phyloP scores from a whole-genome alignment of 1,140 invertebrate genomes.

The Apocrypta bakeri region DNA sequence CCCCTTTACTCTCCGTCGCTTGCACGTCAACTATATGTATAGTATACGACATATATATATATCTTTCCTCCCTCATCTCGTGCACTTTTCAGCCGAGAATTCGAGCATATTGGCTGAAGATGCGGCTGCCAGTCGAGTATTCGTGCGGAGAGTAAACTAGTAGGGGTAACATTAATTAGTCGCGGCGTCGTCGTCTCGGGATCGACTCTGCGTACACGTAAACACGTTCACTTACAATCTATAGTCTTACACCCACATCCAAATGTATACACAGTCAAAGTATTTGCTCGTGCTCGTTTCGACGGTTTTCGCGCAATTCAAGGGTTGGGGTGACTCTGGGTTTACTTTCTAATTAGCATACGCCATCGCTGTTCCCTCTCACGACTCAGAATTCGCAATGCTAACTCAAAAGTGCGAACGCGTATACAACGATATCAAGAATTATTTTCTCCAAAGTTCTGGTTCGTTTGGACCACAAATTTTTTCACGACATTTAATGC shows the following conservation, averaged over 20 bases:
- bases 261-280: neutral
- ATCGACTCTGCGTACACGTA: neutral
- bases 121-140: neutral
- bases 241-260: neutral
- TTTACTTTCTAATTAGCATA: constrained; percentile 21
- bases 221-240: neutral
- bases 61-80: neutral
- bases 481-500: too few relatives aligned
- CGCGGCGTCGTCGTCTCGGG: neutral
- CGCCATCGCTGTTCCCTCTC: too few relatives aligned
- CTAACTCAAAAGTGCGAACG: too few relatives aligned
- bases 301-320: neutral
- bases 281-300: neutral
- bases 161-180: neutral
- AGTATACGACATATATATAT: too few relatives aligned
- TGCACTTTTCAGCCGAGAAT: neutral
- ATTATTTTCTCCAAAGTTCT: too few relatives aligned
- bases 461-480: too few relatives aligned
- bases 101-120: neutral
- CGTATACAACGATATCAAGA: too few relatives aligned
- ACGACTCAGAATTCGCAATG: too few relatives aligned
- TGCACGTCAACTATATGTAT: neutral
- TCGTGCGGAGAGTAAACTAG: too few relatives aligned
- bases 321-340: neutral
- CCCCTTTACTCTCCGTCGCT: constrained; percentile 6